A percentile compares a stretch with the other conserved stretches of the same genome.
phyloP scores from a whole-genome alignment of 2,113 vertebrate genomes.

The Trogon surrucura region DNA sequence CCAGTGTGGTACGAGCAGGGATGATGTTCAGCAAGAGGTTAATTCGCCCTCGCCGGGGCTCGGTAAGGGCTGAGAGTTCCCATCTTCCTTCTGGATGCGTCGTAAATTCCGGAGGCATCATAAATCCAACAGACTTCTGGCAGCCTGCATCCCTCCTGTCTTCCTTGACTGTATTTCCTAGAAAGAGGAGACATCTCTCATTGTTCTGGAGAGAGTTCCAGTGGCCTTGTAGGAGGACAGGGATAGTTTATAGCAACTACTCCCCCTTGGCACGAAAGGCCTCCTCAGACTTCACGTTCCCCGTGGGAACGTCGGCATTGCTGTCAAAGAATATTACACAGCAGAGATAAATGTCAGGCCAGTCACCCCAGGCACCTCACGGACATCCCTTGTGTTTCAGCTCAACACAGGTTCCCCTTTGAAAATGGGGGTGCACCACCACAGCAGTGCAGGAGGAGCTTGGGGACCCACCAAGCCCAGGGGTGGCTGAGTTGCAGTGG shows the following conservation, averaged over 20 bases:
- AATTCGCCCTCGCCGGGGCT: not conserved
- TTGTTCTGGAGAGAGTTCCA: not conserved
- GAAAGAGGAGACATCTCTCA: not conserved
- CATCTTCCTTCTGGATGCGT: not conserved
- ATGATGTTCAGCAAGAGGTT: not conserved
- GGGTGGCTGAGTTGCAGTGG: not conserved
- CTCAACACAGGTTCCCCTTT: not conserved
- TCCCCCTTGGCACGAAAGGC: not conserved
- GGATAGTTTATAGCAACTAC: not conserved
- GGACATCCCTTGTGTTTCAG: not conserved
- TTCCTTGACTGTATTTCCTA: not conserved
- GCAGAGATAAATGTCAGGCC: not conserved
- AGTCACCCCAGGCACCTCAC: not conserved
- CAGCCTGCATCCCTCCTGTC: not conserved
- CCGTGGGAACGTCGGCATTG: not conserved
- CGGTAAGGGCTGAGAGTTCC: not conserved
- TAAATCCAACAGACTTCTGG: not conserved
- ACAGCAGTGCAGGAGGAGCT: not conserved
- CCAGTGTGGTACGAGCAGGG: not conserved
- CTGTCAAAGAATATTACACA: not conserved
- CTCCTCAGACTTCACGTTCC: conserved; percentile 3
- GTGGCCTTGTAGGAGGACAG: not conserved
- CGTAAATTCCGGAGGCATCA: not conserved
- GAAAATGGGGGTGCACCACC: not conserved
- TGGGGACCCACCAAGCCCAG: not conserved